phyloP scores from a whole-genome alignment of 2,888 invertebrate species.

The Cyclophora albipunctata region DNA sequence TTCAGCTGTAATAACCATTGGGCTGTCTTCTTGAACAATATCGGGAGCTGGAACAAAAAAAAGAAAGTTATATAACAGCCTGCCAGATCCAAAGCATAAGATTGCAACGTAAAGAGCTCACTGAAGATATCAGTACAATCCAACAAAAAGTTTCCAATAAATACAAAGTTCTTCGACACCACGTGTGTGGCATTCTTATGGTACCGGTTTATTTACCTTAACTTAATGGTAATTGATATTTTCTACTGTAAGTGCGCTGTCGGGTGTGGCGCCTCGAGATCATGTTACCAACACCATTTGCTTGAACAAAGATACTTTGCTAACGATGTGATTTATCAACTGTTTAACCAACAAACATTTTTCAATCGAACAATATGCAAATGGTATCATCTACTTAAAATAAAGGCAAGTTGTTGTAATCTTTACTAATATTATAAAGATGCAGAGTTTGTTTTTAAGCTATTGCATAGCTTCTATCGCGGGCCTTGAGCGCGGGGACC shows the following conservation, averaged over 20 bases:
- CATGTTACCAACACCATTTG: constrained; percentile 19
- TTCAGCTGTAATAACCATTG: constrained; percentile 78
- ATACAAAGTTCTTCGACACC: constrained; percentile 5
- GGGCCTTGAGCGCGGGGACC: too few relatives aligned
- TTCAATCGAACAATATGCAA: too few relatives aligned
- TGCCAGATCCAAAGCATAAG: too few relatives aligned
- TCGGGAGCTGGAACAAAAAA: constrained; percentile 81
- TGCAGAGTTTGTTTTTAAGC: too few relatives aligned
- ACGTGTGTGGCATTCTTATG: constrained; percentile 18
- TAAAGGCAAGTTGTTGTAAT: too few relatives aligned
- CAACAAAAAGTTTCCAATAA: too few relatives aligned
- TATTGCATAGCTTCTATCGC: too few relatives aligned
- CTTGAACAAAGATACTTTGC: constrained; percentile 17
- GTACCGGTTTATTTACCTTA: constrained; percentile 19
- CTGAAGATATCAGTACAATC: constrained; percentile 12
- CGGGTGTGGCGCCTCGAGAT: constrained; percentile 21
- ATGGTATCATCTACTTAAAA: too few relatives aligned
- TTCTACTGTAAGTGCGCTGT: constrained; percentile 15
- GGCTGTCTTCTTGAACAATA: constrained; percentile 81
- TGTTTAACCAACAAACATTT: neutral
- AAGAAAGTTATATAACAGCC: too few relatives aligned
- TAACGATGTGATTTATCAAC: constrained; percentile 20
- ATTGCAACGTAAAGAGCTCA: too few relatives aligned
- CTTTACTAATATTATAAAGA: too few relatives aligned
- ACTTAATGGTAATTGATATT: constrained; percentile 24